These are phyloP conservation scores for Martes martes DNA, from an alignment of 2,113 vertebrate species.

Conservation along the genomic window DNA sequence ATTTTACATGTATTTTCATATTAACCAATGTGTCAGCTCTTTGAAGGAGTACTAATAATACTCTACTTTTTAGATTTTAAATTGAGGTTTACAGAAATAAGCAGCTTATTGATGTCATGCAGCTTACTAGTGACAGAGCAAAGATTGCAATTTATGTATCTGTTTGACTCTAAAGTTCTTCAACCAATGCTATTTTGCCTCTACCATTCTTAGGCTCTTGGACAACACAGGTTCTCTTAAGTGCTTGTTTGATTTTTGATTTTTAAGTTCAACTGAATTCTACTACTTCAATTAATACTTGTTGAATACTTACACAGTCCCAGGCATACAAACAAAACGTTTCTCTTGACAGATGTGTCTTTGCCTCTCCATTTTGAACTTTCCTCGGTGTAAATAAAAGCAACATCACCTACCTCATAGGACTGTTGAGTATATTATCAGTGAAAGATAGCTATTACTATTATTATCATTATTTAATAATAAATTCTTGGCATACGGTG, in stretches of 20 bases:
- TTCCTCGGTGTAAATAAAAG: background rate
- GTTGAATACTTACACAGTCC: background rate
- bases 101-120: background rate
- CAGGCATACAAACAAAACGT: background rate
- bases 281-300: background rate
- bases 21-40: background rate
- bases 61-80: background rate
- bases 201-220: background rate
- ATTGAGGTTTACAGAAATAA: background rate
- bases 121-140: background rate
- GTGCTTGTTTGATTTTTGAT: background rate
- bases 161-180: background rate
- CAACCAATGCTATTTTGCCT: background rate
- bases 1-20: background rate
- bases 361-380: background rate
- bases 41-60: background rate
- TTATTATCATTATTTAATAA: background rate
- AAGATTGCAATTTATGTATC: background rate
- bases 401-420: background rate
- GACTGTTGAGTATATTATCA: background rate
- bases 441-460: background rate
- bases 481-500: background rate
- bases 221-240: background rate
- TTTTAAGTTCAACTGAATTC: slow-evolving; percentile 22
- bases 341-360: background rate